phyloP scores from a whole-genome alignment of 2,797 vertebrate genomes.

The Pangasius krempfi region DNA sequence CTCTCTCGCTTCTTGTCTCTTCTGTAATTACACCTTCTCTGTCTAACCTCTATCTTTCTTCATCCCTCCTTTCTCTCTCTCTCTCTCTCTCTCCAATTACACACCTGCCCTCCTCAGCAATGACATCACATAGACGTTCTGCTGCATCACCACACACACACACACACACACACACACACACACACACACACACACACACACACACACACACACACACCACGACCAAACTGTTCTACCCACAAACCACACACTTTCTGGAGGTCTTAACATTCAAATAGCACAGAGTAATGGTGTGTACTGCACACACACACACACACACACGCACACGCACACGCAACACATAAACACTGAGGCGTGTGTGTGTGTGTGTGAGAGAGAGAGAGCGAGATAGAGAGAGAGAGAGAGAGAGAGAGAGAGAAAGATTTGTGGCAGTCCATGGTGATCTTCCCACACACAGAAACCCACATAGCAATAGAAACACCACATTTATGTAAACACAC shows the following conservation, averaged over 20 bases:
- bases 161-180: not conserved
- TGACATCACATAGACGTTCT: slow-evolving; percentile 16
- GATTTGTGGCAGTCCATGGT: slow-evolving; percentile 26
- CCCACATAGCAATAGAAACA: slow-evolving; percentile 19
- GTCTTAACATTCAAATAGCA: not conserved
- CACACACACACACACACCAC: slow-evolving; percentile 11
- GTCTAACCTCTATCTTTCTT: slow-evolving; percentile 27
- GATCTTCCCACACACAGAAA: slow-evolving; percentile 23
- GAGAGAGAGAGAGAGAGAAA: no score
- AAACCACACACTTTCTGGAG: slow-evolving; percentile 3
- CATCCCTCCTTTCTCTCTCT: slow-evolving; percentile 27
- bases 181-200: slow-evolving; percentile 21
- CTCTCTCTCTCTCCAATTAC: slow-evolving; percentile 33
- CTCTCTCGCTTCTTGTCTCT: not conserved
- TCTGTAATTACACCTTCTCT: not conserved
- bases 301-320: not conserved
- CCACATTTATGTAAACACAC: slow-evolving; percentile 28
- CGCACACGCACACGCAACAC: not conserved
- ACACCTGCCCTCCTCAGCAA: not conserved
- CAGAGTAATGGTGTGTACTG: not conserved
- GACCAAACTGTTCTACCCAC: not conserved
- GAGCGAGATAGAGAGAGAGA: no score
- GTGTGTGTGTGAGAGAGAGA: not conserved
- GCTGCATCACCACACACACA: not conserved
- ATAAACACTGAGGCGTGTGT: not conserved